Evolutionary conservation across 2,113 vertebrate genomes (phyloP).

Genomic region (Neotragus moschatus): DNA sequence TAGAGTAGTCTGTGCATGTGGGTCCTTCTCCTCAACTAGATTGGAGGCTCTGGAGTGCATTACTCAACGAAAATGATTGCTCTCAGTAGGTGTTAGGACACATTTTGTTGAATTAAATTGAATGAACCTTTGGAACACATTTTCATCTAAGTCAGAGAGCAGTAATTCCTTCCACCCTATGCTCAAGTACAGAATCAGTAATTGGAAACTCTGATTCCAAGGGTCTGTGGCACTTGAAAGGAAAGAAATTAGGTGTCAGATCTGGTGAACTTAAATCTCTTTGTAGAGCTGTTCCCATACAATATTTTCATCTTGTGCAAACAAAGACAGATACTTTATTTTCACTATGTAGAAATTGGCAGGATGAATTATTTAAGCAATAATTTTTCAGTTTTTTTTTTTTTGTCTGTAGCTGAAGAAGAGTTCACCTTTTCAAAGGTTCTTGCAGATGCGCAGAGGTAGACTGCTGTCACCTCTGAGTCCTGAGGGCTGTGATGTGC

Average conservation of each 20-base stretch:
- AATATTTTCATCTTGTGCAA: neutral
- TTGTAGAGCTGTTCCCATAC: neutral
- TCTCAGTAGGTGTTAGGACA: neutral
- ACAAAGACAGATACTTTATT: neutral
- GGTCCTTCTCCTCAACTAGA: neutral
- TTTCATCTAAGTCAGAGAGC: neutral
- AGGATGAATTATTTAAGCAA: neutral
- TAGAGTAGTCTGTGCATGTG: neutral
- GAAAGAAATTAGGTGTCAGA: neutral
- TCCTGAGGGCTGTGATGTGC: neutral
- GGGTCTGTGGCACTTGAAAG: neutral
- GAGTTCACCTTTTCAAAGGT: neutral
- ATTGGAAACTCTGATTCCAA: slow-evolving; percentile 7
- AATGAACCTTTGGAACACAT: neutral
- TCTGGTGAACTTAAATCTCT: neutral
- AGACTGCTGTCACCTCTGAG: neutral
- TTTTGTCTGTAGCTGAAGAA: neutral
- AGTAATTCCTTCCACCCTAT: neutral
- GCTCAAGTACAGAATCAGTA: neutral
- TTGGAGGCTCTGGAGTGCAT: neutral
- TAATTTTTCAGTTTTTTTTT: neutral
- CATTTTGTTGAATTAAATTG: slow-evolving; percentile 18
- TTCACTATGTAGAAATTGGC: neutral
- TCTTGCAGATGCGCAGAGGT: neutral
- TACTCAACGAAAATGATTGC: neutral